Conservation (phyloP, 1,140 invertebrate species). For the Cardiocondyla obscurior region DNA sequence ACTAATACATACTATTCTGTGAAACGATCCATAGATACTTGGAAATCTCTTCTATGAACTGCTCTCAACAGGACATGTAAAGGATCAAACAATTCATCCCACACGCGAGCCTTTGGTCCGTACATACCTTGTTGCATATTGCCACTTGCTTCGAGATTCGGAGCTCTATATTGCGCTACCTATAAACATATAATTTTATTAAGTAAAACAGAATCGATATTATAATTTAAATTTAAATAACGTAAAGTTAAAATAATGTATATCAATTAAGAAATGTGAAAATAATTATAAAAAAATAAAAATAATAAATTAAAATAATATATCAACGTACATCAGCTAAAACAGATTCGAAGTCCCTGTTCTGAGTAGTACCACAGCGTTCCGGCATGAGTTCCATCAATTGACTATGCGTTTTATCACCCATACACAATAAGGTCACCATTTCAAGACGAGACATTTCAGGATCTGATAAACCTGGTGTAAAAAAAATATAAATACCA, state of each 20-base stretch:
- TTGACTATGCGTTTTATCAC: slow-evolving; percentile 97
- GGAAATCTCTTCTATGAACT: slow-evolving; percentile 96
- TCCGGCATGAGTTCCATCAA: slow-evolving; percentile 98
- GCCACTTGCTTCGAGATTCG: slow-evolving; percentile 91
- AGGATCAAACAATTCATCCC: slow-evolving; percentile 97
- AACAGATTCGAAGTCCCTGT: slow-evolving; percentile 94
- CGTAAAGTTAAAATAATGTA: not conserved
- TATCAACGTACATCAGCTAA: slow-evolving; percentile 87
- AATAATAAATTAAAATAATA: not conserved
- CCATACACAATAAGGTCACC: slow-evolving; percentile 95
- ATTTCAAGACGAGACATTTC: slow-evolving; percentile 93
- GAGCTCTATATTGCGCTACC: slow-evolving; percentile 91
- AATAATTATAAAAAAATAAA: not conserved
- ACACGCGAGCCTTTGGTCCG: slow-evolving; percentile 93
- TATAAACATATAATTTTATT: slow-evolving; percentile 68
- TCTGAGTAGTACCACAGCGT: slow-evolving; percentile 94
- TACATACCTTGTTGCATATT: slow-evolving; percentile 97
- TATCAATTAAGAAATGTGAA: not conserved
- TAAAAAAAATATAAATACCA: slow-evolving; percentile 14
- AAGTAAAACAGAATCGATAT: not conserved
- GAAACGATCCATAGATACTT: slow-evolving; percentile 95
- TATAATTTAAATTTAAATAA: not conserved
- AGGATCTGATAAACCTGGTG: slow-evolving; percentile 83
- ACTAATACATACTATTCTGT: slow-evolving; percentile 90
- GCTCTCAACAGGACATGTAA: slow-evolving; percentile 95